Evolutionary conservation across 1,140 invertebrate species (phyloP), one percentile per base, ranked within the genome.

Genomic region (Sycobia sp.): DNA sequence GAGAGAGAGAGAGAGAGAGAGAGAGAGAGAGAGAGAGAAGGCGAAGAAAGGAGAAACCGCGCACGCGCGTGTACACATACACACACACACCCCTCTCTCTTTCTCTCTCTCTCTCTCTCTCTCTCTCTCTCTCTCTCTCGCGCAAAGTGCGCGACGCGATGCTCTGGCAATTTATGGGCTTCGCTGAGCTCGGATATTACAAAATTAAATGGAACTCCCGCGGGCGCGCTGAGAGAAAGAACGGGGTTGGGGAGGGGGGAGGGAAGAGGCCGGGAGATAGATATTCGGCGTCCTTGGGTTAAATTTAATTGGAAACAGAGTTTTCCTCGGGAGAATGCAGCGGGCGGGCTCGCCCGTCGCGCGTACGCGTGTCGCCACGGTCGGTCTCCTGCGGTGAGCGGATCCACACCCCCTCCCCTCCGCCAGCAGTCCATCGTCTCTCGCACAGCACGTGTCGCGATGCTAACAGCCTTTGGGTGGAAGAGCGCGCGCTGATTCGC

Each of bases 301-400:
- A n/a, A 36, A 54, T 54, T 54, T 54, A 54, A 54, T 54, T 54
- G 51, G 39, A 54, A 50, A 50, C 29, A 50, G 51, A n/a, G n/a
- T n/a, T n/a, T n/a, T n/a, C n/a, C n/a, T n/a, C n/a, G n/a, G n/a
- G n/a, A n/a, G n/a, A n/a, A n/a, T n/a, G n/a, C n/a, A n/a, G n/a
- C n/a, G n/a, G n/a, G n/a, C n/a, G n/a, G n/a, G n/a, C n/a, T n/a
- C n/a, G n/a, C n/a, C n/a, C n/a, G n/a, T n/a, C n/a, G n/a, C n/a
- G n/a, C n/a, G n/a, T n/a, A n/a, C n/a, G n/a, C n/a, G n/a, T n/a
- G n/a, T n/a, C n/a, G n/a, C n/a, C n/a, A n/a, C n/a, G n/a, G n/a
- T n/a, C n/a, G n/a, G n/a, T n/a, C n/a, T n/a, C n/a, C n/a, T n/a
- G n/a, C n/a, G n/a, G n/a, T n/a, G n/a, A n/a, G n/a, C n/a, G n/a